These are phyloP conservation scores for Zaprionus vittiger DNA, from an alignment of 1,140 invertebrate species.

Conservation along the genomic window DNA sequence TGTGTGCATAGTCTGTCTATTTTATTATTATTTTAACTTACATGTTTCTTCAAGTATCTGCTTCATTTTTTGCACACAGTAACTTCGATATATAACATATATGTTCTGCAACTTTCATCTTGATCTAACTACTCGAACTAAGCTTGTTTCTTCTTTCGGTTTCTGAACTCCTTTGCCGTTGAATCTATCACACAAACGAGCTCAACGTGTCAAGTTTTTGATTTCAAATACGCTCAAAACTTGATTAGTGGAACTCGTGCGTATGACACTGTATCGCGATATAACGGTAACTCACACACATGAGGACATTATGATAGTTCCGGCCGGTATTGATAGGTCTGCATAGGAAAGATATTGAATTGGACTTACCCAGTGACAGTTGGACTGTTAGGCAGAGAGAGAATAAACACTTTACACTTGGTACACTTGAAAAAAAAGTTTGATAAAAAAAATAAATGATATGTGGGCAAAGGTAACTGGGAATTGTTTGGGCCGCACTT, in stretches of 20 bases:
- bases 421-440: conserved; percentile 13
- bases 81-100: not conserved
- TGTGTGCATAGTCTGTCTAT: no score
- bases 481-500: not conserved
- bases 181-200: conserved; percentile 58
- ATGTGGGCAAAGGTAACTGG: not conserved
- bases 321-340: not conserved
- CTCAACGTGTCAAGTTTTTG: conserved; percentile 81
- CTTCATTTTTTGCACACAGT: not conserved
- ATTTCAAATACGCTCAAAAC: conserved; percentile 70
- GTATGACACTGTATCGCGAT: conserved; percentile 40
- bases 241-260: conserved; percentile 76
- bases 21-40: no score
- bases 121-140: no score
- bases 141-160: not conserved
- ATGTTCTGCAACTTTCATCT: not conserved
- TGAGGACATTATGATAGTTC: not conserved
- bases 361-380: conserved; percentile 6
- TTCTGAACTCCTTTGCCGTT: conserved; percentile 6
- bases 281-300: not conserved
- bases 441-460: not conserved
- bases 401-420: not conserved
- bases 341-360: not conserved
- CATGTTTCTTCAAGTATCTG: no score
- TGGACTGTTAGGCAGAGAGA: not conserved